These are phyloP conservation scores for Bos javanicus DNA, from an alignment of 2,113 vertebrate genomes.

Conservation along the genomic window DNA sequence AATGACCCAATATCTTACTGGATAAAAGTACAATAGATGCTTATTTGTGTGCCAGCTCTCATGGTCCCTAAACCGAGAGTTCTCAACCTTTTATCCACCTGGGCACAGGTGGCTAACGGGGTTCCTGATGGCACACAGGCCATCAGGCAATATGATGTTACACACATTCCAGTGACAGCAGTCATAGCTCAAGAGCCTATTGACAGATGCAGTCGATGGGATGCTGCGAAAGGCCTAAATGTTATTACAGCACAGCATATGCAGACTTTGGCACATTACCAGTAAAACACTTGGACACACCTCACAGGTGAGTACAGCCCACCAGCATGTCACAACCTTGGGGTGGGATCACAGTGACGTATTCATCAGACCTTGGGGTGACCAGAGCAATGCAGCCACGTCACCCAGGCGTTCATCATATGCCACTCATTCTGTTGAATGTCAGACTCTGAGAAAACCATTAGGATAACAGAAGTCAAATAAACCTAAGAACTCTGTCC, in stretches of 20 bases:
- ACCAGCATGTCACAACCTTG: background rate
- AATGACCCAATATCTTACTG: background rate
- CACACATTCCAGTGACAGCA: background rate
- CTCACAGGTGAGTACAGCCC: background rate
- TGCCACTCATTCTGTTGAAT: background rate
- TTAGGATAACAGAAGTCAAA: background rate
- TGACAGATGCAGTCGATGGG: background rate
- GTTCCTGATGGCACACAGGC: too few relatives aligned
- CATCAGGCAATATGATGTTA: background rate
- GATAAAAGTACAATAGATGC: accelerated
- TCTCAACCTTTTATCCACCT: background rate
- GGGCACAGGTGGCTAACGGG: background rate
- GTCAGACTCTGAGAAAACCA: background rate
- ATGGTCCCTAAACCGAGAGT: background rate
- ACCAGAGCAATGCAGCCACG: background rate
- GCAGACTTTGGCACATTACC: background rate
- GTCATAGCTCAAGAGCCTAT: background rate
- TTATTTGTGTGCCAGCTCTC: background rate
- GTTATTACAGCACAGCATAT: background rate
- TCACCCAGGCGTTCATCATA: background rate
- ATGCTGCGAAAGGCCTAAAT: background rate
- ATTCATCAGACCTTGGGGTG: background rate
- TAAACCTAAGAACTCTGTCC: background rate
- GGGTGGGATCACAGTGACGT: background rate
- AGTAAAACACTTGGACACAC: background rate